A percentile compares a stretch with the other conserved stretches of the same genome.
phyloP scores from a whole-genome alignment of 2,888 invertebrate species.

The Anticlea derivata region DNA sequence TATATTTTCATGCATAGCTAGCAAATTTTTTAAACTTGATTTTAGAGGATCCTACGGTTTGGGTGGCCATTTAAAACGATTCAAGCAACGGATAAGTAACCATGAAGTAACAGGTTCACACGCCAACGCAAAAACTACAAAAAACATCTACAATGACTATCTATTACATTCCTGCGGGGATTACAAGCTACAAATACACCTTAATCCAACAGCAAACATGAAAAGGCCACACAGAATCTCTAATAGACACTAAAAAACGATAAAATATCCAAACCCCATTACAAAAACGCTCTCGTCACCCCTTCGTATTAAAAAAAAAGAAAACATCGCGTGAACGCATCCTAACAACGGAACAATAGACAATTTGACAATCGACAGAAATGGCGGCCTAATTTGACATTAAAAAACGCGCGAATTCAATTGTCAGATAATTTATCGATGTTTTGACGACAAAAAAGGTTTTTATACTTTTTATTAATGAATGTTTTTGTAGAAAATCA shows the following conservation, averaged over 20 bases:
- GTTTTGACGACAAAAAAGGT: conserved; percentile 65
- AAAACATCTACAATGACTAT: conserved; percentile 19
- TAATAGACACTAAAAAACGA: conserved; percentile 43
- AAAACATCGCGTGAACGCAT: conserved; percentile 63
- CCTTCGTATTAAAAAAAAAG: conserved; percentile 63
- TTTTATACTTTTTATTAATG: conserved; percentile 65
- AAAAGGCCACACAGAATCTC: conserved; percentile 61
- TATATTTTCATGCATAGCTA: too few relatives aligned
- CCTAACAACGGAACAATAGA: conserved; percentile 60
- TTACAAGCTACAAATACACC: conserved; percentile 50
- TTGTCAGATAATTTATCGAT: conserved; percentile 79
- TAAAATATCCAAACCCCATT: conserved; percentile 34
- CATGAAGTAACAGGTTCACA: conserved; percentile 39
- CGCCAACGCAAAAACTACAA: conserved; percentile 44
- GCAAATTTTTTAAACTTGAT: too few relatives aligned
- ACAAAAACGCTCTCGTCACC: conserved; percentile 51
- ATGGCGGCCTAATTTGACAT: conserved; percentile 80
- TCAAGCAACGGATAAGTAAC: neutral
- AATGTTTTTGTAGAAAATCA: conserved; percentile 58
- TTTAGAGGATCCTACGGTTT: neutral
- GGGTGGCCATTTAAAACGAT: conserved; percentile 1
- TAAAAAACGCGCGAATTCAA: conserved; percentile 77
- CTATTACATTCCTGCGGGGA: conserved; percentile 49
- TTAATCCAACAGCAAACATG: conserved; percentile 42
- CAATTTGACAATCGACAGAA: conserved; percentile 62